Evolutionary conservation across 2,797 vertebrate genomes (phyloP).

Genomic region (Tenualosa thibaudeaui): DNA sequence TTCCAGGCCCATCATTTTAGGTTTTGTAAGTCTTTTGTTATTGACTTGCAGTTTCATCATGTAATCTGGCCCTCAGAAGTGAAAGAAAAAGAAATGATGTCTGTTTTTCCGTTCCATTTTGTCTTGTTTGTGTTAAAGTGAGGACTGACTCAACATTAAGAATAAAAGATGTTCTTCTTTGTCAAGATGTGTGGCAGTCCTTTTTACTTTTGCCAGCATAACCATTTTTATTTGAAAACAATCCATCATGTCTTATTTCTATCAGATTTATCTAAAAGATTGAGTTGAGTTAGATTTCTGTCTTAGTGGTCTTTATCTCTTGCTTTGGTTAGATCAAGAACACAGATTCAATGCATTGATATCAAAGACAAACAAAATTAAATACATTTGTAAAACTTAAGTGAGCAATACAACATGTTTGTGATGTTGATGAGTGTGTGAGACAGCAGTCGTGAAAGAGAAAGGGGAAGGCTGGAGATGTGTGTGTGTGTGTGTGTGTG

Average conservation of each 20-base stretch:
- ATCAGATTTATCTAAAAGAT: background rate
- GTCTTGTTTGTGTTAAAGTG: background rate
- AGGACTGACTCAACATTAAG: background rate
- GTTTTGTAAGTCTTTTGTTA: background rate
- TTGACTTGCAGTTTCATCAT: background rate
- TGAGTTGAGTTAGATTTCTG: background rate
- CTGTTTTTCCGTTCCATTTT: background rate
- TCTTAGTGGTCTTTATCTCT: background rate
- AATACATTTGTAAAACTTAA: slow-evolving; percentile 15
- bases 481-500: too few relatives aligned
- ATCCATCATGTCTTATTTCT: background rate
- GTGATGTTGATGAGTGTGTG: slow-evolving; percentile 24
- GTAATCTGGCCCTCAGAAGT: background rate
- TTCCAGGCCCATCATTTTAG: background rate
- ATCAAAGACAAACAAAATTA: background rate
- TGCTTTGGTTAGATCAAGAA: background rate
- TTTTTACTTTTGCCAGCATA: slow-evolving; percentile 12
- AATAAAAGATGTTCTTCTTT: slow-evolving; percentile 1
- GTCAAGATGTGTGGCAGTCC: background rate
- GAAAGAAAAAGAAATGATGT: background rate
- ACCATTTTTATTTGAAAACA: background rate
- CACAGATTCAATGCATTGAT: slow-evolving; percentile 6
- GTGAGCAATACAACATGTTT: slow-evolving; percentile 20
- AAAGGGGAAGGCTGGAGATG: slow-evolving; percentile 26
- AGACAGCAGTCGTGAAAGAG: slow-evolving; percentile 20